Evolutionary conservation across 2,888 invertebrate genomes (phyloP).

Genomic region (Lepas anatifera): DNA sequence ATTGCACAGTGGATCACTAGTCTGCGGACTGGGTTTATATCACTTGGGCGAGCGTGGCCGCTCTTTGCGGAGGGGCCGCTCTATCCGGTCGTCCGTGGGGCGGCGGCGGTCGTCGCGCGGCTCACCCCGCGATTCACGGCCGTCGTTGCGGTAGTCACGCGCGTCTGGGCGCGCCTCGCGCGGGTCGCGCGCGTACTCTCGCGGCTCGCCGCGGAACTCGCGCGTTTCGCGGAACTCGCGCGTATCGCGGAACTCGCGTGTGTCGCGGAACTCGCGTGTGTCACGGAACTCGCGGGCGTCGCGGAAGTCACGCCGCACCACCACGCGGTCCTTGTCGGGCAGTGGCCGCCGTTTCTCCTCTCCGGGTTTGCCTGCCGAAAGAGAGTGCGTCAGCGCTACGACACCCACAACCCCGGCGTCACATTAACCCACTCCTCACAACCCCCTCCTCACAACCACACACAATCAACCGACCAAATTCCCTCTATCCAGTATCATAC

Average conservation of each 20-base stretch:
- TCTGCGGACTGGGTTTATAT: slow-evolving; percentile 1
- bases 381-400: too few relatives aligned
- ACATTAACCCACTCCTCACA: too few relatives aligned
- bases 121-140: not conserved
- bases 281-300: not conserved
- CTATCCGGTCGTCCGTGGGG: not conserved
- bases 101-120: not conserved
- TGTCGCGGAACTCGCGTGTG: not conserved
- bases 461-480: too few relatives aligned
- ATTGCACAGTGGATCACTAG: slow-evolving; percentile 10
- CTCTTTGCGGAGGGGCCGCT: slow-evolving; percentile 2
- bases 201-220: not conserved
- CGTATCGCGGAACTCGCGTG: not conserved
- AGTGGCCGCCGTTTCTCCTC: not conserved
- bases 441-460: too few relatives aligned
- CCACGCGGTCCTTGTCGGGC: not conserved
- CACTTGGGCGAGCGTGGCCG: slow-evolving; percentile 1
- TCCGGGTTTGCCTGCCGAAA: slow-evolving; percentile 2
- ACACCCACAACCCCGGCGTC: too few relatives aligned
- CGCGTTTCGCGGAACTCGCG: not conserved
- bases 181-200: not conserved
- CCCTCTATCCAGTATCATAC: too few relatives aligned
- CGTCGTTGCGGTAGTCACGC: too few relatives aligned
- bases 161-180: too few relatives aligned
- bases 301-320: not conserved